Evolutionary conservation across 1,140 invertebrate genomes (phyloP).

Genomic region (Dendroctonus valens): DNA sequence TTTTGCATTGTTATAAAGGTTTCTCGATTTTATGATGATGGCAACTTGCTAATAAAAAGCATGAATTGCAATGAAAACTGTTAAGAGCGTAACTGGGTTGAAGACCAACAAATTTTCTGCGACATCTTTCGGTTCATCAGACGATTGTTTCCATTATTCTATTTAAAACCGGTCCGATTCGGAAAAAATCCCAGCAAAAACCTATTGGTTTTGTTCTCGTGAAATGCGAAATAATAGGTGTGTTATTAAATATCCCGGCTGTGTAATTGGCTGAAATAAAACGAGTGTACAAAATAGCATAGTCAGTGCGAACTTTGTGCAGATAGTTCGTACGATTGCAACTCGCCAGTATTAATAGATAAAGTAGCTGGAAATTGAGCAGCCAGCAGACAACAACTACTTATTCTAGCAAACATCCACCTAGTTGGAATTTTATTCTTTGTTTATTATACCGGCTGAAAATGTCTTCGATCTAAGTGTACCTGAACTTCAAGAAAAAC

Average conservation of each 20-base stretch:
- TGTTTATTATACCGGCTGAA: no score
- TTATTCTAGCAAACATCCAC: no score
- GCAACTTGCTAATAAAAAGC: slow-evolving; percentile 4
- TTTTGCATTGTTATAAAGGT: slow-evolving; percentile 24
- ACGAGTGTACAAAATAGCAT: slow-evolving; percentile 35
- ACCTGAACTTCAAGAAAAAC: no score
- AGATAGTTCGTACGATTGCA: slow-evolving; percentile 13
- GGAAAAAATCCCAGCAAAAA: slow-evolving; percentile 3
- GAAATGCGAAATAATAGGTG: slow-evolving; percentile 32
- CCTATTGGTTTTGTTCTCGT: slow-evolving; percentile 23
- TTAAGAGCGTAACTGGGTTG: no score
- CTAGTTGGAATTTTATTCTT: no score
- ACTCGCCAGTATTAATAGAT: slow-evolving; percentile 22
- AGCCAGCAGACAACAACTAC: no score
- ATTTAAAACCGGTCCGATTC: no score
- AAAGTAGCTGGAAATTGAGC: slow-evolving; percentile 13
- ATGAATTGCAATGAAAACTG: neutral
- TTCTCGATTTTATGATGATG: slow-evolving; percentile 8
- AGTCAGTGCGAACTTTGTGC: slow-evolving; percentile 30
- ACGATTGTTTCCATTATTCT: no score
- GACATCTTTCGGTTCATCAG: no score
- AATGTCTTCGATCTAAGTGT: no score
- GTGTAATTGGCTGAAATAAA: slow-evolving; percentile 40
- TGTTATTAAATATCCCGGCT: slow-evolving; percentile 40
- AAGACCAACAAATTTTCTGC: no score